Base-by-base conservation (phyloP, 1,140 invertebrate genomes). In the Ostrea denselamellosa region DNA sequence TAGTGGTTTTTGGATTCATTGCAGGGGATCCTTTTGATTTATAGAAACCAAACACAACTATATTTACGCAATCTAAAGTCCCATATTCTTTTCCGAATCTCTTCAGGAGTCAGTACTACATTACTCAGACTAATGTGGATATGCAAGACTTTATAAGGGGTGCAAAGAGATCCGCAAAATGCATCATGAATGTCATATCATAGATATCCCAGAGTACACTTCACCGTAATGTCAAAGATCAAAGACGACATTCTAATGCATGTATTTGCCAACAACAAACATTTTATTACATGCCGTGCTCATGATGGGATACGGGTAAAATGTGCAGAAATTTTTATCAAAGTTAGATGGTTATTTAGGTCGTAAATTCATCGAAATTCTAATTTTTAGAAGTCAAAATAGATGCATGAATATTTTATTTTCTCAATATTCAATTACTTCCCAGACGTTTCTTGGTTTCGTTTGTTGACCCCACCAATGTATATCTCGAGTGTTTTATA, bases 341-440 rank as follows among this genome's bases (percentile, higher is more conserved):
- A 77, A 77, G 68, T 77, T 28, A 77, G 68, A 12, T 77, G 25
- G 68, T 77, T 77, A 77, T 77, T 34, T 77, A 25, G 28, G 68
- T 25, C 68, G 68, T 77, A 77, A 77, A 77, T 77, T 28, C 28
- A 77, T 77, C 68, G 28, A 77, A 25, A 28, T 77, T 77, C 14
- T n/a, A 77, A 77, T 77, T 77, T 77, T 28, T 25, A 77, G 68
- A 77, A 77, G 68, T 77, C 68, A 77, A 77, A 77, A 77, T 77
- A 14, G 68, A 77, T 77, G 68, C 28, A 77, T 34, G 68, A 77
- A 28, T n/a, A 25, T 77, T 77, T 77, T 77, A 77, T 77, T 77
- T 77, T 77, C 68, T 77, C 68, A 34, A 77, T 77, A 28, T 77
- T 77, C 68, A 77, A 25, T 77, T 77, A 77, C 68, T 28, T 77